Conservation (phyloP, 1,140 invertebrate genomes). For the Akabosia matsudoensis region DNA sequence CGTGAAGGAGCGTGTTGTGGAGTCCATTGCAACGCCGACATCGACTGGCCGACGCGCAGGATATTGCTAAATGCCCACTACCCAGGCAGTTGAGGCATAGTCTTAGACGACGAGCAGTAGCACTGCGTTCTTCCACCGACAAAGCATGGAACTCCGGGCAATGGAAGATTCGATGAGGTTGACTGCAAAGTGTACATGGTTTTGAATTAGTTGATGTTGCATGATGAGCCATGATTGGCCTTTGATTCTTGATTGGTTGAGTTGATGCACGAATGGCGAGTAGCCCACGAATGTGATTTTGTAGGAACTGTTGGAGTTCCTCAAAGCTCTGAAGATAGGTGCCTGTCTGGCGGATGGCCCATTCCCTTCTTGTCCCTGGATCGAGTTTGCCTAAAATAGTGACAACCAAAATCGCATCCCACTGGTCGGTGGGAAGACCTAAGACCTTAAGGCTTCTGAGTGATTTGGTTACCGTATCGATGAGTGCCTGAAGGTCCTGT, state of each 20-base stretch:
- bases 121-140: background rate
- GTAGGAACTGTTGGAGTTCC: background rate
- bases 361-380: background rate
- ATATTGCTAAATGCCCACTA: background rate
- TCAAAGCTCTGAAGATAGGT: background rate
- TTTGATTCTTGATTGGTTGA: background rate
- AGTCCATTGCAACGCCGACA: background rate
- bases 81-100: background rate
- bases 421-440: background rate
- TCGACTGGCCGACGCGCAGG: background rate
- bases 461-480: background rate
- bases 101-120: background rate
- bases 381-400: background rate
- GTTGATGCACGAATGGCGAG: background rate
- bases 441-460: background rate
- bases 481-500: background rate
- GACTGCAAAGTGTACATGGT: too few species aligned
- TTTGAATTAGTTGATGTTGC: too few species aligned
- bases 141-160: background rate
- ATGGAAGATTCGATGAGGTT: background rate
- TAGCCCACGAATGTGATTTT: background rate
- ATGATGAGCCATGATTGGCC: background rate
- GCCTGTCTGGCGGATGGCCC: background rate
- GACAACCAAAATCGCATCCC: background rate
- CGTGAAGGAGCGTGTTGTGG: background rate